Evolutionary conservation across 2,888 invertebrate genomes (phyloP), one percentile per base, ranked within the genome.

Genomic region (Mythimna vitellina): DNA sequence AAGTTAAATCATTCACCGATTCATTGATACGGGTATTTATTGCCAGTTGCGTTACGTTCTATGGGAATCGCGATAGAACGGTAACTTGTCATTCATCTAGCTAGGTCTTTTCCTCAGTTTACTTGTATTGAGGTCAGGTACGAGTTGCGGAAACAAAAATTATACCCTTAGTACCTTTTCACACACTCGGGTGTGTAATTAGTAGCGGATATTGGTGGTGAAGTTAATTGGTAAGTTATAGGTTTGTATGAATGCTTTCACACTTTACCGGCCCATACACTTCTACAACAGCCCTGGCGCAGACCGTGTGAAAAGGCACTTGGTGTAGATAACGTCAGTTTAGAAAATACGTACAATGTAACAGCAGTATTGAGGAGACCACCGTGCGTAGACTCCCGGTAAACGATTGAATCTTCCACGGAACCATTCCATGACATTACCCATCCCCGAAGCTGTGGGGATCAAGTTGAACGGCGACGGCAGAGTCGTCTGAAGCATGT

Each of bases 381-480:
- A 97, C 2, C 92, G 90, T 1, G 96, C 96, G 72, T 88, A 90
- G 60, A 91, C 90, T 17, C 92, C 93, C 0, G 90, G 81, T 10
- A 90, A 87, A n/a, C 90, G 90, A 57, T 88, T 90, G 42, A 92
- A 77, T 70, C 92, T 90, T 53, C 94, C 87, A 67, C 95, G 93
- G 65, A 96, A 78, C 94, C 96, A 97, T 70, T 97, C 96, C 68
- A 95, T 82, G 46, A 96, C 89, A 65, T 90, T 90, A 32, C 89
- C 90, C 74, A 97, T 87, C 0, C 97, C 97, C 8, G 91, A 90
- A 5, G 96, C 94, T 0, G 97, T 97, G 2, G 97, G 97, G 32
- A 98, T 94, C 86, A 98, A 93, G 93, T 98, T 98, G 86, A 98
- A 97, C 0, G 98, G 98, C 0, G 98, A 97, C 0, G 98, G 97